A percentile compares a stretch with the other conserved stretches of the same genome.
phyloP scores from a whole-genome alignment of 2,888 invertebrate species.

The Macrosiphum euphorbiae region DNA sequence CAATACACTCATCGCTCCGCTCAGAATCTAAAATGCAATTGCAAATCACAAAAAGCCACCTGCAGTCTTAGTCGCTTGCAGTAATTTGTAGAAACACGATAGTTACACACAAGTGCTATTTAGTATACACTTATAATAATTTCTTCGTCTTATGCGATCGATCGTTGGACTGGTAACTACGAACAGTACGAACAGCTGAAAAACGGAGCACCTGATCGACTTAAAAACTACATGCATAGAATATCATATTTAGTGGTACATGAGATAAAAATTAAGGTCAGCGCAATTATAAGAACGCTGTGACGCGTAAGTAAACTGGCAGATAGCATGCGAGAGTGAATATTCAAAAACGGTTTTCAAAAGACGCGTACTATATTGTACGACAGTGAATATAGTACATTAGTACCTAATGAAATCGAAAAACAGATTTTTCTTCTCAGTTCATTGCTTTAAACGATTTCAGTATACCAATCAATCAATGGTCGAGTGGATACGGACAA shows the following conservation, averaged over 20 bases:
- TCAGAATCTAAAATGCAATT: neutral
- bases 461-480: neutral
- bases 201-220: neutral
- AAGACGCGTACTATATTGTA: neutral
- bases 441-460: neutral
- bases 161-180: neutral
- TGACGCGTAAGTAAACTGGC: neutral
- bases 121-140: neutral
- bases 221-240: neutral
- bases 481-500: neutral
- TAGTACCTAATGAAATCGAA: neutral
- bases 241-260: neutral
- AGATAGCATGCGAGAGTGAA: neutral
- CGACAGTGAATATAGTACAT: neutral
- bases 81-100: neutral
- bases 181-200: neutral
- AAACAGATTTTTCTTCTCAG: neutral
- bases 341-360: neutral
- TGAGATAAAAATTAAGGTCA: neutral
- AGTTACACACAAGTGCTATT: neutral
- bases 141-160: neutral
- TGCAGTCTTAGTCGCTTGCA: rapidly evolving
- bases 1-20: too few species aligned
- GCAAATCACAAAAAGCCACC: neutral
- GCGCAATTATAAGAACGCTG: neutral